Percentiles rank a stretch among this genome's conserved stretches.
phyloP scores from a whole-genome alignment of 2,113 vertebrate species.

The Pantherophis guttatus region DNA sequence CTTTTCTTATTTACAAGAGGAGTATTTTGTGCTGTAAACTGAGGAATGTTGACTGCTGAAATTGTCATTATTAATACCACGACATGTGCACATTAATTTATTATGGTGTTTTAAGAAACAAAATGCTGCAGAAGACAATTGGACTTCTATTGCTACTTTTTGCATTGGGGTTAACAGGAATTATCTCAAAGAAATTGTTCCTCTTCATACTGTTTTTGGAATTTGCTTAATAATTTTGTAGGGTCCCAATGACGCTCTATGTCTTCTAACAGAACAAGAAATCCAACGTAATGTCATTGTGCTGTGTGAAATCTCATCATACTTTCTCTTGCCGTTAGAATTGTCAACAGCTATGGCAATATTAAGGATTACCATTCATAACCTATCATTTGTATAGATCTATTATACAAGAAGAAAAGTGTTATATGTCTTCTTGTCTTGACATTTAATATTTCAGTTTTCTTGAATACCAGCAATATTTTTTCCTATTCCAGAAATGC shows the following conservation, averaged over 20 bases:
- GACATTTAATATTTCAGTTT: constrained; percentile 5
- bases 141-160: background rate
- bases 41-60: background rate
- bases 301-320: background rate
- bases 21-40: background rate
- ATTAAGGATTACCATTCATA: background rate
- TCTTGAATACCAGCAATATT: background rate
- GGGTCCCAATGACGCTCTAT: background rate
- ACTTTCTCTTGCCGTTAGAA: background rate
- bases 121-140: background rate
- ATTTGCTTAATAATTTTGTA: background rate
- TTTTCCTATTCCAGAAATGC: background rate
- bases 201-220: background rate
- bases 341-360: background rate
- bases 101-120: background rate
- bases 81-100: background rate
- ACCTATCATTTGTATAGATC: background rate
- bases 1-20: background rate
- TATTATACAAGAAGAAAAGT: background rate
- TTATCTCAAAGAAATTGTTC: background rate
- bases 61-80: background rate
- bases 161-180: background rate
- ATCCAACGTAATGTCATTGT: background rate
- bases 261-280: constrained; percentile 2
- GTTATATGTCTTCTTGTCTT: background rate